phyloP scores from a whole-genome alignment of 2,113 vertebrate genomes.

The Phyllostomus discolor region DNA sequence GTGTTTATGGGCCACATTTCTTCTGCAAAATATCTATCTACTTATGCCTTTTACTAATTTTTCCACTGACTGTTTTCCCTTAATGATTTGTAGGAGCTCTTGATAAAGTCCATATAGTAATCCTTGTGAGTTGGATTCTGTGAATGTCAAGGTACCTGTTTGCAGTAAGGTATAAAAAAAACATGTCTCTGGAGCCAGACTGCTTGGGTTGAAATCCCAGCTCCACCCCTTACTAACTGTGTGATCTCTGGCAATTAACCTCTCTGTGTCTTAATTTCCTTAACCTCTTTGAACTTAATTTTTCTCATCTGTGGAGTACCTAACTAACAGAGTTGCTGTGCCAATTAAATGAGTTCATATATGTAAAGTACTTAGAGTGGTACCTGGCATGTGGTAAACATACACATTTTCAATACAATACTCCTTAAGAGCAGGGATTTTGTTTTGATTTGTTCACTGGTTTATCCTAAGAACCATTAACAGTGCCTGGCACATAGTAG shows the following conservation, averaged over 20 bases:
- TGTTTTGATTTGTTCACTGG: not conserved
- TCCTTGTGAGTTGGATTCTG: not conserved
- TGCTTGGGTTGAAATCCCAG: not conserved
- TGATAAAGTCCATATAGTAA: not conserved
- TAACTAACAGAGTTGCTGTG: not conserved
- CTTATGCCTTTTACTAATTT: constrained; percentile 6
- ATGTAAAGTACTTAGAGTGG: not conserved
- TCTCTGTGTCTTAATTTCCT: not conserved
- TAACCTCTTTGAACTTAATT: not conserved
- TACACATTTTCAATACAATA: not conserved
- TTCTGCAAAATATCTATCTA: not conserved
- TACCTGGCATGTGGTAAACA: not conserved
- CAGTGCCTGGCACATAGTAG: not conserved
- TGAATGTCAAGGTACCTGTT: not conserved
- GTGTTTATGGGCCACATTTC: not conserved
- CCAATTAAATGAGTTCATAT: not conserved
- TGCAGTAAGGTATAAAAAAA: not conserved
- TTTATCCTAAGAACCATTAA: not conserved
- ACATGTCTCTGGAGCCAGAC: not conserved
- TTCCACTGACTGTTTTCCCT: not conserved
- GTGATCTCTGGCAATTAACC: not conserved
- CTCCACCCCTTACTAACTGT: not conserved
- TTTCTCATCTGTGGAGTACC: not conserved
- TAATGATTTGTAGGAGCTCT: not conserved
- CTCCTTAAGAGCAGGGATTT: not conserved